Percentiles rank a stretch among this genome's conserved stretches.
Conservation (phyloP, 2,888 invertebrate genomes). For the Ephialtes manifestator region DNA sequence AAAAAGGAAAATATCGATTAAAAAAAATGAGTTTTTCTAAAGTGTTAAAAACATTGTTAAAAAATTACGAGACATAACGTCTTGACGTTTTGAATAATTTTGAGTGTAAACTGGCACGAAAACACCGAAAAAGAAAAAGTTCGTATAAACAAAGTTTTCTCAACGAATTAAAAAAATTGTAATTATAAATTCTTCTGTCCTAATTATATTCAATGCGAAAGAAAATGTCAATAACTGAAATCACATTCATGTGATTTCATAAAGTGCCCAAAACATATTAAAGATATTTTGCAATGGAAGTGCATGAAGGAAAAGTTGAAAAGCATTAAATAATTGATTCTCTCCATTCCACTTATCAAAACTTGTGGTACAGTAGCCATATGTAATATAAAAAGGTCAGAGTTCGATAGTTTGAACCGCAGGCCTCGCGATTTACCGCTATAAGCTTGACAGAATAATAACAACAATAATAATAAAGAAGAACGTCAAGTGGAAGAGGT, state of each 20-base stretch:
- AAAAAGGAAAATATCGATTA: too few relatives aligned
- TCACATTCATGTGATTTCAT: background rate
- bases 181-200: background rate
- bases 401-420: slow-evolving; percentile 32
- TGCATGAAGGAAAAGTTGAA: background rate
- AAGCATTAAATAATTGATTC: slow-evolving; percentile 1
- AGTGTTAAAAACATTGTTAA: too few relatives aligned
- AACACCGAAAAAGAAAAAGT: too few relatives aligned
- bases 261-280: background rate
- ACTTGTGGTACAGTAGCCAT: slow-evolving; percentile 6
- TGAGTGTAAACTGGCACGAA: too few relatives aligned
- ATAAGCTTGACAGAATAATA: slow-evolving; percentile 38
- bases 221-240: background rate
- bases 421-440: background rate
- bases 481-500: slow-evolving; percentile 33
- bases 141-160: too few relatives aligned
- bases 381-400: slow-evolving; percentile 37
- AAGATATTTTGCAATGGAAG: background rate
- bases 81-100: too few relatives aligned
- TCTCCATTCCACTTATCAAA: background rate
- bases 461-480: slow-evolving; percentile 1
- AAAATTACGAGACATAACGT: too few relatives aligned
- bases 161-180: background rate
- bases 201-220: background rate
- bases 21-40: too few relatives aligned